Evolutionary conservation across 2,888 invertebrate genomes (phyloP).

Genomic region (Octodonta nipae): DNA sequence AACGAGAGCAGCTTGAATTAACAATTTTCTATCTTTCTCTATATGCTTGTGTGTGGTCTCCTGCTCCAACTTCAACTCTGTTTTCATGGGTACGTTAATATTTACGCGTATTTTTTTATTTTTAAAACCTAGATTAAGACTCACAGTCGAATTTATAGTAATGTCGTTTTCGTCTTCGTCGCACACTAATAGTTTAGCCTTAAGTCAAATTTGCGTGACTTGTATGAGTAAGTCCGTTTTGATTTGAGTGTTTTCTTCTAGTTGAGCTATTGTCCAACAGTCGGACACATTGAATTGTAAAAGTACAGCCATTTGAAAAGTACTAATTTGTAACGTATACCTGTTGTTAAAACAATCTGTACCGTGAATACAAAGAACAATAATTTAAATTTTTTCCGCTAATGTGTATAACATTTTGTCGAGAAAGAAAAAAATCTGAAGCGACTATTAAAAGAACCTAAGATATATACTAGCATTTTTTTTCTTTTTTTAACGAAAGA

Average conservation of each 20-base stretch:
- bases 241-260: conserved; percentile 78
- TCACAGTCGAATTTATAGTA: conserved; percentile 57
- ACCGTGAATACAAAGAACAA: too few species aligned
- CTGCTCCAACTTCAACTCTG: conserved; percentile 91
- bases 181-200: conserved; percentile 77
- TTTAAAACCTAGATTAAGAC: conserved; percentile 66
- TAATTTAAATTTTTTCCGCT: too few species aligned
- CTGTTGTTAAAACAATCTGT: too few species aligned
- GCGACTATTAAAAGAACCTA: too few species aligned
- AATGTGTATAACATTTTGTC: too few species aligned
- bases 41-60: conserved; percentile 97
- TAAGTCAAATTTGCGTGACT: conserved; percentile 86
- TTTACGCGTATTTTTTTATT: conserved; percentile 95
- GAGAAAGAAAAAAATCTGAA: too few species aligned
- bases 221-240: conserved; percentile 69
- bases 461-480: too few species aligned
- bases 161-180: conserved; percentile 67
- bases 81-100: conserved; percentile 94
- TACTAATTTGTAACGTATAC: conserved; percentile 82
- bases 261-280: conserved; percentile 73
- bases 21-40: conserved; percentile 93
- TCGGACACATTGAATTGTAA: conserved; percentile 87
- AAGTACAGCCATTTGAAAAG: conserved; percentile 97
- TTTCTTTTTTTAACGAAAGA: too few species aligned
- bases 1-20: conserved; percentile 90